Base-by-base conservation (phyloP, 2,888 invertebrate genomes). In the Dicycla oo region DNA sequence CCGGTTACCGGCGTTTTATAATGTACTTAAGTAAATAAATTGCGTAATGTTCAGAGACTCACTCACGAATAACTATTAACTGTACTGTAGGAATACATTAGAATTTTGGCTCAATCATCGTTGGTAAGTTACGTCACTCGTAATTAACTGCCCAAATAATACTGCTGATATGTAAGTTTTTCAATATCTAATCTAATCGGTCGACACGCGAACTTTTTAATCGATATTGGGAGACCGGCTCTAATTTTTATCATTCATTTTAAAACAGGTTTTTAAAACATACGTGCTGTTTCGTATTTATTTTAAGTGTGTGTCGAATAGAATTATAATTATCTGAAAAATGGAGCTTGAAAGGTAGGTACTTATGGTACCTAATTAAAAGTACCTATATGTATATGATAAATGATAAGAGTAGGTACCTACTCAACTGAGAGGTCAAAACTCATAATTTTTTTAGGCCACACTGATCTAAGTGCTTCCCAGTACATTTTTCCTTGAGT, bases 21-120 rank as follows among this genome's bases (percentile, higher is more conserved):
- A 81, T 61, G 69, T n/a, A n/a, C n/a, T n/a, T n/a, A n/a, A n/a
- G n/a, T 83, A 86, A 85, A 83, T 81, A 80, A 80, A 86, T 89
- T 88, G 87, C 86, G 84, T 81, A 85, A 85, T 79, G 74, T 38
- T 38, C 0, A 68, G 54, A 58, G 53, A 10, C 49, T 69, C 76
- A 53, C 70, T 38, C 60, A n/a, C 53, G 67, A 64, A 63, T 83
- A 85, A 84, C 70, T 70, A n/a, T n/a, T 75, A 77, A 63, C 75
- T 70, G 73, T 75, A 58, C 30, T 4, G n/a, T n/a, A n/a, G n/a
- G n/a, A n/a, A n/a, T 34, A 34, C 15, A 53, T 56, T 56, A 73
- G 20, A 73, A 75, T 69, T 73, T 79, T 70, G 65, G 66, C 74
- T 54, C 30, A 71, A 74, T 87, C 85, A 86, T 83, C 73, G 80